Base-by-base conservation (phyloP, 1,140 invertebrate species). In the Bombyx mandarina region DNA sequence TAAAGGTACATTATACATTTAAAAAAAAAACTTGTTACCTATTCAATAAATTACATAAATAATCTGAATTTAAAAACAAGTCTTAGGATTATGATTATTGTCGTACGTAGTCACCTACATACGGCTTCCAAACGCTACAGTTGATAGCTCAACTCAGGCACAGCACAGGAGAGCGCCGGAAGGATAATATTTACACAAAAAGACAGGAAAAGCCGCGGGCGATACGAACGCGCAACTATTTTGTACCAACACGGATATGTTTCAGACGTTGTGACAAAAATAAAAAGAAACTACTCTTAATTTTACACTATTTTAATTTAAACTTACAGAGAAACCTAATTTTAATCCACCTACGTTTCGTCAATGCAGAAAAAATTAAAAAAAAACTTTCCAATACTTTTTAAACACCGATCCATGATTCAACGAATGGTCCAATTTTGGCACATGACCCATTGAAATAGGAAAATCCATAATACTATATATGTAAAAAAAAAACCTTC, bases 1-100 rank as follows among this genome's bases (percentile, higher is more conserved):
- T 3, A 68, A 76, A 79, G 73, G 77, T 81, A 82, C 74, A 83
- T 71, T 79, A 80, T 71, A 82, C 12, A 18, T 18, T 70, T 74
- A 75, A 74, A 79, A 73, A 69, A 69, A 67, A 73, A 71, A 76
- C 67, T 66, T 60, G 65, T 72, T 79, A 82, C 79, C 79, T 81
- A 86, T 67, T 75, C 72, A 85, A 84, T 86, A 86, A 85, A 75
- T 85, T 83, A 86, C 76, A 84, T 85, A 86, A 85, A 85, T 81
- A 77, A 86, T 86, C 77, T 86, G 80, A 82, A 84, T 81, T 82
- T 77, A 75, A 54, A 84, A 86, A 86, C 81, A 77, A 86, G 73
- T 86, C 83, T 85, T 83, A 83, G 80, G 82, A 80, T 82, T 85
- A 62, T 72, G 71, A 75, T 73, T 71, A 76, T 77, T 71, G 73